phyloP scores from a whole-genome alignment of 1,140 invertebrate genomes.

The Samia ricini region DNA sequence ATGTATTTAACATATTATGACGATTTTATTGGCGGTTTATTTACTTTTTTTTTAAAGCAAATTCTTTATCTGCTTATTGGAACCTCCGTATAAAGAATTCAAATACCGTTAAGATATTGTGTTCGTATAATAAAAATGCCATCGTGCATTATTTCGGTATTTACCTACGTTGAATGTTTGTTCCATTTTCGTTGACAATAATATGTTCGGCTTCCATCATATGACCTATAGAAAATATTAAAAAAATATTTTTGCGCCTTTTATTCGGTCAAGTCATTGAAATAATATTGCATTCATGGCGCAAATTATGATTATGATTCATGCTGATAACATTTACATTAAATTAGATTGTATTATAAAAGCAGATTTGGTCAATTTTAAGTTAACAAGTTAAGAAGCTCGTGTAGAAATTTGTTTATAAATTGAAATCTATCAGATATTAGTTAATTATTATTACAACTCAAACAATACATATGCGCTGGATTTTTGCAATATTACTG shows the following conservation, averaged over 20 bases:
- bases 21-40: not conserved
- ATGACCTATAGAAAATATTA: no score
- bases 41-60: not conserved
- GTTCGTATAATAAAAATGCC: no score
- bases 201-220: no score
- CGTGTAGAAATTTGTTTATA: not conserved
- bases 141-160: no score
- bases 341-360: no score
- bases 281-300: not conserved
- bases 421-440: not conserved
- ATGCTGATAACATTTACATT: no score
- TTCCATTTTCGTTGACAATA: no score
- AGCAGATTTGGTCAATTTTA: not conserved
- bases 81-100: not conserved
- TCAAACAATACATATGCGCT: no score
- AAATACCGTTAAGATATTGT: not conserved
- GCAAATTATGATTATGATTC: not conserved
- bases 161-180: no score
- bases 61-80: not conserved
- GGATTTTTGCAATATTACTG: no score
- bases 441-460: not conserved
- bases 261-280: not conserved
- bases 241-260: not conserved
- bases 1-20: not conserved
- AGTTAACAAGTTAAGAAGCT: not conserved